Percentiles rank a stretch among this genome's conserved stretches.
Conservation (phyloP, 2,113 vertebrate species). For the Aphelocoma coerulescens region DNA sequence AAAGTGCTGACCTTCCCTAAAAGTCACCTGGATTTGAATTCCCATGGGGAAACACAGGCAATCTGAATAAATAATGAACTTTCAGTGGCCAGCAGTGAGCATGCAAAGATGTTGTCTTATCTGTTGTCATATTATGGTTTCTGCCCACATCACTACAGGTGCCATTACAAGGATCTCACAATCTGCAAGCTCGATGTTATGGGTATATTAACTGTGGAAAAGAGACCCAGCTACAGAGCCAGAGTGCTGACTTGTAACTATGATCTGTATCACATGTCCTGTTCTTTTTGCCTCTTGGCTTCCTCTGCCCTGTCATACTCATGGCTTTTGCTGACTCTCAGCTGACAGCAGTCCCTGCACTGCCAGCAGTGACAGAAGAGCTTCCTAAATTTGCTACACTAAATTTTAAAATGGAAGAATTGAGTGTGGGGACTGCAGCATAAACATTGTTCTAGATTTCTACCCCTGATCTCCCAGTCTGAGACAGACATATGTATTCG, state of each 20-base stretch:
- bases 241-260: neutral
- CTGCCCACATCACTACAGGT: neutral
- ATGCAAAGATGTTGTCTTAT: neutral
- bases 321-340: neutral
- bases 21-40: neutral
- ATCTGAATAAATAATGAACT: neutral
- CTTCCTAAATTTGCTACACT: neutral
- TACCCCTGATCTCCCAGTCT: neutral
- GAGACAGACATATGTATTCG: neutral
- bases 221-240: neutral
- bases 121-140: neutral
- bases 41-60: neutral
- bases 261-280: neutral
- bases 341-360: neutral
- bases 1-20: neutral
- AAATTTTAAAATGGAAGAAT: neutral
- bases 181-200: neutral
- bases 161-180: neutral
- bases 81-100: neutral
- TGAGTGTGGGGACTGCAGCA: neutral
- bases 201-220: neutral
- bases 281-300: neutral
- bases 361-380: neutral
- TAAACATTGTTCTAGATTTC: neutral
- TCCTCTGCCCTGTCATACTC: neutral